Evolutionary conservation across 92 coral and sea anemone genomes (phyloP), one percentile per base, ranked within the genome.

Genomic region (Palythoa caribaeorum): DNA sequence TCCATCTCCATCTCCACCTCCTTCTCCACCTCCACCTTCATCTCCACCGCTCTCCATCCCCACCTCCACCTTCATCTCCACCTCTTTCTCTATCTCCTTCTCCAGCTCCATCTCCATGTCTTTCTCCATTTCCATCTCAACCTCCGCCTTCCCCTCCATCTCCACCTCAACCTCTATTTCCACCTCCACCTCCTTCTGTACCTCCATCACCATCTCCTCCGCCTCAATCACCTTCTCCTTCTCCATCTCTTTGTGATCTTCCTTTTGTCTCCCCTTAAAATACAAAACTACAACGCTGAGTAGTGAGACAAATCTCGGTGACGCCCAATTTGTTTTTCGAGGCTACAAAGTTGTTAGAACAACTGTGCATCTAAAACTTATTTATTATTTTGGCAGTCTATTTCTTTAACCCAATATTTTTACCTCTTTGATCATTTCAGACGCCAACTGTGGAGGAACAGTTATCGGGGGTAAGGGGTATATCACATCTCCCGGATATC

Each of bases 391-490:
- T 21, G 6, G 35, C 3, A 12, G 15, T 21, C 16, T 13, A 9
- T 70, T 10, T 70, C 35, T 48, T 55, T 51, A 28, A 51, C 70
- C 48, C 21, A 80, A 47, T 12, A 14, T 19, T 28, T 4, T 77
- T 5, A 0, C 28, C 3, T 20, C 16, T 72, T 66, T 83, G 84
- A 6, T 15, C 15, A 9, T 78, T 54, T 40, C 87, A 96, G 99
- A 92, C 47, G 55, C 66, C 84, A 65, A 71, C 53, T 96, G 99
- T 85, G 99, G 99, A 55, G 99, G 99, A 40, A 91, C 90, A 38
- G 77, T 76, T 7, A 73, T 86, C 15, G 94, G 87, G 16, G 83
- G 93, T 53, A 80, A 63, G 51, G 99, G 99, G 2, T 69, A 77
- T 20, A 71, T 96, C 65, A 65, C 84, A 35, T 93, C 98, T 38